Conservation (phyloP, 2,888 invertebrate genomes). For the Cabera pusaria region DNA sequence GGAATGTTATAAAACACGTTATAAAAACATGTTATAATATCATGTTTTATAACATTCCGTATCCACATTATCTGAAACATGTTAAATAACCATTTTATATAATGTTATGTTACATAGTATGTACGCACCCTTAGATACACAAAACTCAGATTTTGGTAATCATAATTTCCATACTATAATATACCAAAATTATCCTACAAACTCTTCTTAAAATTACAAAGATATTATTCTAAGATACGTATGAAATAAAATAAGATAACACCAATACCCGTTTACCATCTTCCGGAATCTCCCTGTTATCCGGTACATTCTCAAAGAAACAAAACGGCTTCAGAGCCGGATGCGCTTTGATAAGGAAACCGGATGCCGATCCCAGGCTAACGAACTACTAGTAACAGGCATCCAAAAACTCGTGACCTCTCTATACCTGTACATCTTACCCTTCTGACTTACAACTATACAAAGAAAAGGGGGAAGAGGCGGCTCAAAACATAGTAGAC, state of each 20-base stretch:
- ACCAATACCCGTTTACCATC: constrained; percentile 4
- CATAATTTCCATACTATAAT: no score
- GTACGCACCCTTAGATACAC: no score
- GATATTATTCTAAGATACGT: no score
- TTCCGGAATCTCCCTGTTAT: constrained; percentile 37
- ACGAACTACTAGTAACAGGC: constrained; percentile 63
- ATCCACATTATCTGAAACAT: no score
- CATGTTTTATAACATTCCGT: no score
- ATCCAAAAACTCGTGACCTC: constrained; percentile 44
- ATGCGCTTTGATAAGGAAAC: constrained; percentile 68
- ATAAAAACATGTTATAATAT: no score
- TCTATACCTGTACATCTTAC: constrained; percentile 23
- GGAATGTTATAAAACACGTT: no score
- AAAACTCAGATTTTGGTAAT: no score
- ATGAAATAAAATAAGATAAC: constrained; percentile 3
- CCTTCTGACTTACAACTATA: constrained; percentile 21
- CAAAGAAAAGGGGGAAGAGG: constrained; percentile 25
- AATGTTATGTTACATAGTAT: no score
- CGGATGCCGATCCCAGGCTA: constrained; percentile 64
- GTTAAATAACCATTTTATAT: no score
- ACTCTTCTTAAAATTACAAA: no score
- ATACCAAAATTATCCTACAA: no score
- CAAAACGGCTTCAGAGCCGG: constrained; percentile 62
- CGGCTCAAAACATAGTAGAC: constrained; percentile 38
- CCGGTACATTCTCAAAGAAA: constrained; percentile 63